A percentile compares a stretch with the other conserved stretches of the same genome.
phyloP scores from a whole-genome alignment of 37 sponge, comb jelly and placozoan species.

The Petrosia ficiformis region DNA sequence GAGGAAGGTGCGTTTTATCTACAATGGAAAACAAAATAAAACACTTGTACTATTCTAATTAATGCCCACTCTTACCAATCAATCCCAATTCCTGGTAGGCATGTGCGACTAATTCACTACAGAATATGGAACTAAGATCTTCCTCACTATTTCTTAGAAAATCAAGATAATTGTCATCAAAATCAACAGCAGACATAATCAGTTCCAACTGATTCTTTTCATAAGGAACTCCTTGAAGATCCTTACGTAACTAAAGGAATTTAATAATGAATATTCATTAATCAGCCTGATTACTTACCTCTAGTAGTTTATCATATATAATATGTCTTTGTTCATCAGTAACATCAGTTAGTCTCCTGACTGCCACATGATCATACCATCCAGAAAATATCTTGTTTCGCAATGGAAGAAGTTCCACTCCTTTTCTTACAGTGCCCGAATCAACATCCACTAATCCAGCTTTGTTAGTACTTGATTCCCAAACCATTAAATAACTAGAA shows the following conservation, averaged over 20 bases:
- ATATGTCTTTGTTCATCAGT: conserved; percentile 32
- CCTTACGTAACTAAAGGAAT: conserved; percentile 30
- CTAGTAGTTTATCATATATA: conserved; percentile 44
- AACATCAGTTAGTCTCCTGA: conserved; percentile 53
- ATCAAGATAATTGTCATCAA: conserved; percentile 48
- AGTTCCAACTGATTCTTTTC: conserved; percentile 67
- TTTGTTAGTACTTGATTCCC: conserved; percentile 75
- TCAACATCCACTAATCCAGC: conserved; percentile 73
- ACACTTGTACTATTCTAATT: too few relatives aligned
- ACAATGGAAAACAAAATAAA: too few relatives aligned
- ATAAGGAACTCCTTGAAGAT: conserved; percentile 58
- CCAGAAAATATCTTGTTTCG: conserved; percentile 74
- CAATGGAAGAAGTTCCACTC: conserved; percentile 76
- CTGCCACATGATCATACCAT: conserved; percentile 73
- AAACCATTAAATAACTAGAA: conserved; percentile 36
- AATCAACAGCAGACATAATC: conserved; percentile 59
- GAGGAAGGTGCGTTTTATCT: conserved; percentile 30
- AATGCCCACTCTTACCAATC: background rate
- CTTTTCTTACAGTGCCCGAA: conserved; percentile 52
- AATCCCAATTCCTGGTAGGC: conserved; percentile 67
- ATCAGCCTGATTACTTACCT: background rate
- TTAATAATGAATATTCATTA: background rate
- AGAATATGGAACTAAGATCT: conserved; percentile 73
- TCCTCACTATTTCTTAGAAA: conserved; percentile 64
- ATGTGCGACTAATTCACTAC: conserved; percentile 74